A percentile compares a stretch with the other conserved stretches of the same genome.
phyloP scores from a whole-genome alignment of 2,113 vertebrate species.

The Heterocephalus glaber region DNA sequence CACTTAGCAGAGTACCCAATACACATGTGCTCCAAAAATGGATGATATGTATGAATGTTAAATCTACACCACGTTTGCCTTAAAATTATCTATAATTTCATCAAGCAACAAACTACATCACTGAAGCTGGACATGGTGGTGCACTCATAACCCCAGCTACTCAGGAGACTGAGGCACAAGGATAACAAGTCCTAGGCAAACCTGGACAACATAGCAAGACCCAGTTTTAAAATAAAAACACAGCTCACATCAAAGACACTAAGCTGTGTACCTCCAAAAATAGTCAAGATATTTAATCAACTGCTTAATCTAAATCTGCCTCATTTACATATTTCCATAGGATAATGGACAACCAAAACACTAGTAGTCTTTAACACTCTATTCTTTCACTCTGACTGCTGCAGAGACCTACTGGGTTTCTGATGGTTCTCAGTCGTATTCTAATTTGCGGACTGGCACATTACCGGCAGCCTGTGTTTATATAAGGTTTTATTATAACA shows the following conservation, averaged over 20 bases:
- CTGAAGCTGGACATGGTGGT: not conserved
- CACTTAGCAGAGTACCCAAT: not conserved
- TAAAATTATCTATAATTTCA: not conserved
- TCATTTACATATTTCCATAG: not conserved
- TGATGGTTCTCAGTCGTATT: not conserved
- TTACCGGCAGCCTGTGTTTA: not conserved
- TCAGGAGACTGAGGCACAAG: not conserved
- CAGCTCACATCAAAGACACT: not conserved
- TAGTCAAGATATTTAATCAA: not conserved
- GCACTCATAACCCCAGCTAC: not conserved
- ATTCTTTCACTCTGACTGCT: not conserved
- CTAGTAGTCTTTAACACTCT: not conserved
- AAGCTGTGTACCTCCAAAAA: not conserved
- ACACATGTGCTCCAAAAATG: not conserved
- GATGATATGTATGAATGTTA: not conserved
- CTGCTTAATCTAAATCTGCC: not conserved
- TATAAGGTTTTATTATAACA: not conserved
- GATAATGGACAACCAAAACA: not conserved
- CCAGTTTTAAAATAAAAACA: not conserved
- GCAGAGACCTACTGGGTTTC: not conserved
- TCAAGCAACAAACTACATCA: not conserved
- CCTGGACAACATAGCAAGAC: not conserved
- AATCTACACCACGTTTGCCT: not conserved
- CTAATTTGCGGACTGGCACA: not conserved
- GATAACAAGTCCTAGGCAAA: not conserved